Evolutionary conservation across 1,140 invertebrate genomes (phyloP), one percentile per base, ranked within the genome.

Genomic region (Caerostris darwini): DNA sequence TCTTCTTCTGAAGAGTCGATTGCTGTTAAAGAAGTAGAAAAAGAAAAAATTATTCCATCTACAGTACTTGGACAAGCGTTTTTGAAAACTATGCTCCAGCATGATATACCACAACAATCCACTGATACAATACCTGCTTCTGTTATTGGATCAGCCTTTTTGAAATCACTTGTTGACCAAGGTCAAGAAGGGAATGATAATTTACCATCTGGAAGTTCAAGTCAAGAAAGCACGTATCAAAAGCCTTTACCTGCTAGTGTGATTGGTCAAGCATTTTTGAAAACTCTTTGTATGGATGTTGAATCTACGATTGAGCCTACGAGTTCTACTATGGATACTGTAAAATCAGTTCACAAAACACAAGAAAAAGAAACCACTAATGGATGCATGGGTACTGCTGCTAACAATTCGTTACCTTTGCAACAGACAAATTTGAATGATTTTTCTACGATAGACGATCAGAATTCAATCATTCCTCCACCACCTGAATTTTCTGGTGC

Each of bases 231-330:
- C 56, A 57, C 7, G 7, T 0, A 57, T 10, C 69, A 56, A 50
- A 81, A 56, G 5, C 56, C 87, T 14, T 85, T 94, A 6, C 93
- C 87, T 17, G 87, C 93, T 34, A 64, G 5, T 67, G 93, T 94
- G 64, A 87, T 94, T 85, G 93, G 93, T 17, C 59, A 69, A 69
- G 93, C 93, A 12, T 94, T 94, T 85, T 34, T 94, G 17, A 94
- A 94, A 90, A 94, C 93, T 17, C 88, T 94, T n/a, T 34, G 71
- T 5, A 77, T 77, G 50, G 71, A 50, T 77, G 34, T 53, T 53
- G 90, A 92, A n/a, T 57, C 64, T 7, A 10, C 53, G 56, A 50
- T 7, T 69, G 57, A 69, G 34, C 8, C 53, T 90, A 5, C 54
- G 12, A 59, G 54, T 12, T 12, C 67, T 71, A 10, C n/a, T 6